phyloP scores from a whole-genome alignment of 2,888 invertebrate species.

The Hipparchia semele region DNA sequence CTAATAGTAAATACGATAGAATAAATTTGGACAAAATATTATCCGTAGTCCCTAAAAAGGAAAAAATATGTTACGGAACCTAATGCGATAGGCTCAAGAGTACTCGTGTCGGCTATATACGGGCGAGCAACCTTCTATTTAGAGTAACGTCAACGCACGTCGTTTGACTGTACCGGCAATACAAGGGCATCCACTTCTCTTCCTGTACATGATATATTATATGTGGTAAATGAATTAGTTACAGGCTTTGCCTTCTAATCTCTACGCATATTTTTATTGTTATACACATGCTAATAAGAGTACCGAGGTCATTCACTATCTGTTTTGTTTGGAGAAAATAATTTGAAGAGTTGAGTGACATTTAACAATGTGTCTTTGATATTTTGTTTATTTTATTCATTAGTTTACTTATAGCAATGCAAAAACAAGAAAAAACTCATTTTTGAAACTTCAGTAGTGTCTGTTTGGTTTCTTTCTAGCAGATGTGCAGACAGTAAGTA shows the following conservation, averaged over 20 bases:
- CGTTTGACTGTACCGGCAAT: constrained; percentile 45
- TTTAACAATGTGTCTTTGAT: not conserved
- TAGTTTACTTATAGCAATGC: not conserved
- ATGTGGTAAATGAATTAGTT: constrained; percentile 38
- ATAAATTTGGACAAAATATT: constrained; percentile 7
- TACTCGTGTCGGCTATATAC: constrained; percentile 32
- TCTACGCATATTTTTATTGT: constrained; percentile 17
- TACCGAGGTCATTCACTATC: not conserved
- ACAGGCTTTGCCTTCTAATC: constrained; percentile 38
- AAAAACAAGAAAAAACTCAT: too few species aligned
- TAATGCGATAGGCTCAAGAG: constrained; percentile 27
- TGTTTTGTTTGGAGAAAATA: not conserved
- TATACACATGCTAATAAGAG: not conserved
- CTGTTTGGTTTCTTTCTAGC: too few species aligned
- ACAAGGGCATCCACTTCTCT: constrained; percentile 75
- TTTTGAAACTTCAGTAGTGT: too few species aligned
- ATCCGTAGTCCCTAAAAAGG: constrained; percentile 22
- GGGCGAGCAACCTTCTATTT: constrained; percentile 52
- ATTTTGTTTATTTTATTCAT: not conserved
- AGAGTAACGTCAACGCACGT: constrained; percentile 47
- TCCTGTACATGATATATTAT: constrained; percentile 68
- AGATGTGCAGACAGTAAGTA: too few species aligned
- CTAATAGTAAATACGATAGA: not conserved
- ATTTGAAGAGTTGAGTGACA: not conserved
- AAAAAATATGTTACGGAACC: constrained; percentile 37